Base-by-base conservation (phyloP, 2,797 vertebrate species). In the Mormyrus proboscirostris region DNA sequence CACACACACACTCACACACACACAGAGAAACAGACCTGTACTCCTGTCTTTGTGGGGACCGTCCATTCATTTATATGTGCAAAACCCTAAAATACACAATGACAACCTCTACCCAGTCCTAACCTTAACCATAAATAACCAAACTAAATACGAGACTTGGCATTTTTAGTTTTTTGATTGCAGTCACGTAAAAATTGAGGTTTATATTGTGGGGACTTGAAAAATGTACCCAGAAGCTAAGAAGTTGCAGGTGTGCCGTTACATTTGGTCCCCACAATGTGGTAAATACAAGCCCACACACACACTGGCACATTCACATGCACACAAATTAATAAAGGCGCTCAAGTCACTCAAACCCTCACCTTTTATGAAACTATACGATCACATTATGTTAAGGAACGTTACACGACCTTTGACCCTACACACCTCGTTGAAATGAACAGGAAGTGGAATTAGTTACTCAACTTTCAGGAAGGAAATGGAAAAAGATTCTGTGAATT, bases 231-330 rank as follows among this genome's bases (percentile, higher is more conserved):
- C 59, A 10, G 8, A 65, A 65, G 22, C 9, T 10, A 3, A 3
- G 22, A 29, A 65, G 8, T 29, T 10, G 9, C 22, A 65, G 22
- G 59, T 65, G 22, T 29, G 9, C 22, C 29, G 59, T 29, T 65
- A 59, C 6, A 59, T 59, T 65, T 65, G 22, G 22, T 65, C 59
- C 59, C 59, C 59, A 65, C 8, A 4, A 59, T 59, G 57, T 59
- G 57, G n/a, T 2, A 7, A 59, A 59, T 59, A 59, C 57, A 59
- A 59, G n/a, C 57, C n/a, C 6, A 84, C 91, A 41, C 91, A 91
- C 89, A 65, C 92, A 57, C 16, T 6, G 10, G 5, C 41, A 47
- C 14, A 44, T 1, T 4, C n/a, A 25, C n/a, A 10, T 4, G 2
- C 55, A 12, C 79, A 84, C 51, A 59, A 10, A 38, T 14, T 6